phyloP scores from a whole-genome alignment of 2,113 vertebrate genomes.

The Serilophus lunatus region DNA sequence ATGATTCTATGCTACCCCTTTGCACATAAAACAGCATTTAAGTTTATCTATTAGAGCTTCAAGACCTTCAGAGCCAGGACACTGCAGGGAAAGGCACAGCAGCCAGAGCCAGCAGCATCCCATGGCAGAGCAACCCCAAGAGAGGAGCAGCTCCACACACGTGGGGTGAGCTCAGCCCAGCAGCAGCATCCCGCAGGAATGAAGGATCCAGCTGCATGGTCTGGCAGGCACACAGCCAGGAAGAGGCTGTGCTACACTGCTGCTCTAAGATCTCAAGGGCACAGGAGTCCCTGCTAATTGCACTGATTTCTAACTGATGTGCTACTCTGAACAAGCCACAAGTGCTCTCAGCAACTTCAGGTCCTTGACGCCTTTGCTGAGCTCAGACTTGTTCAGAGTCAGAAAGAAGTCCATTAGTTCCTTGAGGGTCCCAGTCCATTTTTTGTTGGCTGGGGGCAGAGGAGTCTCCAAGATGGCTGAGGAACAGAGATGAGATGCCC shows the following conservation, averaged over 20 bases:
- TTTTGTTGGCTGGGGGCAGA: background rate
- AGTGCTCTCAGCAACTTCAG: background rate
- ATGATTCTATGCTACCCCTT: background rate
- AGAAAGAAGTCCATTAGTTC: background rate
- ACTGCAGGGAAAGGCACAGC: background rate
- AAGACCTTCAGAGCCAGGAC: background rate
- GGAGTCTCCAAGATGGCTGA: background rate
- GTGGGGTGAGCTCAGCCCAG: background rate
- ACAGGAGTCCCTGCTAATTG: background rate
- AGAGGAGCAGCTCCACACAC: background rate
- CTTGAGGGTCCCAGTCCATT: background rate
- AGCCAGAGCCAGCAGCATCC: background rate
- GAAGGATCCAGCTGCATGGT: rapidly evolving
- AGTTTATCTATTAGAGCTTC: background rate
- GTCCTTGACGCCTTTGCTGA: background rate
- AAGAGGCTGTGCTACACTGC: background rate
- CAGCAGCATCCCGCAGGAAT: rapidly evolving
- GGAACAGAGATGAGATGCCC: background rate
- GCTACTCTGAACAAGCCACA: background rate
- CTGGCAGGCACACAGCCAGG: background rate
- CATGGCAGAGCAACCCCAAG: background rate
- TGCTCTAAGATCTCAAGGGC: background rate
- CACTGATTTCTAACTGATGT: background rate
- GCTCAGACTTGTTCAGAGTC: background rate
- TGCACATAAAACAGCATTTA: background rate